Evolutionary conservation across 2,888 invertebrate genomes (phyloP), one percentile per base, ranked within the genome.

Genomic region (Spodoptera exigua): DNA sequence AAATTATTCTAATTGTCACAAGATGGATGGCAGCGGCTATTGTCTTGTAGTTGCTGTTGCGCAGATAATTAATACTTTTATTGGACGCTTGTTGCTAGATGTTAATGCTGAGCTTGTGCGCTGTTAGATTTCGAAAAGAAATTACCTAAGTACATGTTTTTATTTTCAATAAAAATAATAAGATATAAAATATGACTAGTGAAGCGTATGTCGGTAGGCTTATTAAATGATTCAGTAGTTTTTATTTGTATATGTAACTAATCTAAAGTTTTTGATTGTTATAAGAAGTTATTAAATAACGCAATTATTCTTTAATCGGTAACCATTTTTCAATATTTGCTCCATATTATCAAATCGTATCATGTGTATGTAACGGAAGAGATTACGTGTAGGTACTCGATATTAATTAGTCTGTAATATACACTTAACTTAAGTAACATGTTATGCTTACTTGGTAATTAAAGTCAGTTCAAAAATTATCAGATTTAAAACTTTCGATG

Each of bases 1-100:
- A 76, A 81, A 70, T 72, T 52, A 57, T 53, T 53, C 59, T 41
- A 41, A 60, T 70, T 69, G 71, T 78, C 49, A 61, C 41, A 51
- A 47, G 44, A 61, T 68, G 49, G 47, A 74, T 57, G 56, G 44
- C 46, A 45, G 32, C 32, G 21, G 32, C 73, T 49, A 66, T 77
- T 74, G 76, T 78, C 60, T 74, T 39, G 34, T 37, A 58, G 37
- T 57, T 60, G 49, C 51, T 58, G 61, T 70, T 68, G 61, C 71
- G 64, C 74, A 49, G 34, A 68, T 61, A 77, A 77, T 65, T 55
- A 45, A 48, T 35, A 37, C 34, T 59, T 12, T 55, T 71, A 68
- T 64, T 45, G 18, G 13, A 45, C 45, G 34, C 21, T 41, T 54
- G 14, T 21, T 49, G 39, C 41, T 64, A 39, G 13, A 44, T 17